Evolutionary conservation across 2,888 invertebrate genomes (phyloP), one percentile per base, ranked within the genome.

Genomic region (Lordiphosa andalusiaca): DNA sequence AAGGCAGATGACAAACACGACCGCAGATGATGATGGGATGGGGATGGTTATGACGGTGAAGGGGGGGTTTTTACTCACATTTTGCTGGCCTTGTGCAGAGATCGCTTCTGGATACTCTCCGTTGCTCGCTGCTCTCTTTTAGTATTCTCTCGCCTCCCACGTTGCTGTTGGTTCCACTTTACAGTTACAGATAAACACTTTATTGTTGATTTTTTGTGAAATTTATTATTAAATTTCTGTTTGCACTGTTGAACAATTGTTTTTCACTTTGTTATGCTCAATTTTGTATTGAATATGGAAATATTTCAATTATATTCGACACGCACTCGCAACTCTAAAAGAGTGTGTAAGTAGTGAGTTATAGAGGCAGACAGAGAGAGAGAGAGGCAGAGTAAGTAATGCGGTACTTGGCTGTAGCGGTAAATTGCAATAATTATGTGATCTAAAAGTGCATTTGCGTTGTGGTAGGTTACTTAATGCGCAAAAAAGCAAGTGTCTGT

Each of bases 141-240:
- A 30, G 16, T 44, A 44, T 33, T 44, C 44, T 44, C 44, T 44
- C 44, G 44, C 44, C 44, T 44, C 44, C 44, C 44, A 44, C 44
- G 44, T 44, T 44, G 42, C 30, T 30, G 42, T 30, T 16, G 42
- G 16, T 44, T 25, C 16, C 9, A 30, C 33, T 44, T 44, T 44
- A 44, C 44, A 44, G 33, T 33, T 44, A 44, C 25, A 44, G 25
- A 30, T 9, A 30, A 30, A 25, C 44, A 44, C 25, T 30, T 44
- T 42, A 66, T 81, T 63, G 67, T 69, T 62, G 73, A 66, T 69
- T 68, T 68, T 61, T 55, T 73, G 58, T 70, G 61, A 67, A 65
- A 65, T 53, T 65, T 53, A 36, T 37, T 44, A 50, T 73, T 71
- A 49, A 30, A 58, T 67, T 75, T 52, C 49, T 42, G 62, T 59